Evolutionary conservation across 2,888 invertebrate genomes (phyloP).

Genomic region (Melanostoma mellinum): DNA sequence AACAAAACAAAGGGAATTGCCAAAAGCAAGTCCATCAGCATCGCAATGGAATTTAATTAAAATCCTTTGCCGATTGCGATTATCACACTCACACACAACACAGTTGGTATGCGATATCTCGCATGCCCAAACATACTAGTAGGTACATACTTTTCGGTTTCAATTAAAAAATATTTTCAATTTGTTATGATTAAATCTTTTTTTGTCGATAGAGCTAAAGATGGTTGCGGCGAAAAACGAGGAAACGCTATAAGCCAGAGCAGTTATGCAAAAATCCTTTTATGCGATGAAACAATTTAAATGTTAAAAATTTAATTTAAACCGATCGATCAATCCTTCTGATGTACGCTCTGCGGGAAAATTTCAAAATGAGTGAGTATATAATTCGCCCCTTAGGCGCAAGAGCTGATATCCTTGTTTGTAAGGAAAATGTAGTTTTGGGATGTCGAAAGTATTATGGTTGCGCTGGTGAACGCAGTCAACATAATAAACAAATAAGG

Average conservation of each 20-base stretch:
- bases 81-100: constrained; percentile 48
- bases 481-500: not conserved
- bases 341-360: constrained; percentile 44
- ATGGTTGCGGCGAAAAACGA: constrained; percentile 35
- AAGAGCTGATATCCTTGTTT: constrained; percentile 14
- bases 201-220: constrained; percentile 63
- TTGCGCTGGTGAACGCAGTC: no score
- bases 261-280: constrained; percentile 70
- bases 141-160: constrained; percentile 58
- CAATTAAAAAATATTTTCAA: constrained; percentile 71
- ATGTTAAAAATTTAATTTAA: constrained; percentile 72
- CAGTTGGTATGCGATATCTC: constrained; percentile 17
- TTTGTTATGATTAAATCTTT: constrained; percentile 71
- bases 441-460: no score
- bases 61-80: constrained; percentile 69
- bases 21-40: constrained; percentile 66
- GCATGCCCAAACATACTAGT: not conserved
- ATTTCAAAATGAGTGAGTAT: constrained; percentile 37
- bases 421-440: not conserved
- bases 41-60: constrained; percentile 71
- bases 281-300: constrained; percentile 72
- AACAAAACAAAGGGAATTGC: constrained; percentile 64
- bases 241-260: constrained; percentile 58
- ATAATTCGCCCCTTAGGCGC: constrained; percentile 49
- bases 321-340: constrained; percentile 69